Percentiles rank a stretch among this genome's conserved stretches.
Conservation (phyloP, 2,888 invertebrate species). For the Cybosia mesomella region DNA sequence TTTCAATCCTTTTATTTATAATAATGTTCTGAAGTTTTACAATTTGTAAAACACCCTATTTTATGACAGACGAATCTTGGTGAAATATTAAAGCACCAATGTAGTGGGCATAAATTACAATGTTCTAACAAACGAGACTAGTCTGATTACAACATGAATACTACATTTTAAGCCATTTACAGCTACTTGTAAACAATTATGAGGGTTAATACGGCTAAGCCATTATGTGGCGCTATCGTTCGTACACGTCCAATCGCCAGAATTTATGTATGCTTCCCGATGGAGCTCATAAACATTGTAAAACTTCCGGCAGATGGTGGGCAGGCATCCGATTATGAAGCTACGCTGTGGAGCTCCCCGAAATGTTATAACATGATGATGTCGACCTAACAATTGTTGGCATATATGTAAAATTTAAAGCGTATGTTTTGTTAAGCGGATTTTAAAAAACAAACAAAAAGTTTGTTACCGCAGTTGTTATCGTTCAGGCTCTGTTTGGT, state of each 20-base stretch:
- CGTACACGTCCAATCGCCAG: conserved; percentile 73
- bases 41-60: conserved; percentile 28
- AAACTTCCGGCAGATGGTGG: conserved; percentile 84
- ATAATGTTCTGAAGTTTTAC: conserved; percentile 30
- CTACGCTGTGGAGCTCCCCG: conserved; percentile 46
- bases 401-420: conserved; percentile 65
- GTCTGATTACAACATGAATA: neutral
- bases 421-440: conserved; percentile 64
- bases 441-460: conserved; percentile 60
- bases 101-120: too few relatives aligned
- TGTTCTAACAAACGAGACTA: neutral
- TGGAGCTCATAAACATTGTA: conserved; percentile 84
- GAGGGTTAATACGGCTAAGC: conserved; percentile 66
- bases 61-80: conserved; percentile 3
- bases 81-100: neutral
- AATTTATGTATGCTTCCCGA: conserved; percentile 83
- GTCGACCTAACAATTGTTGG: conserved; percentile 61
- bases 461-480: conserved; percentile 49
- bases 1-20: conserved; percentile 54
- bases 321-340: conserved; percentile 75
- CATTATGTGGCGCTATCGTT: conserved; percentile 73
- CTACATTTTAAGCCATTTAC: conserved; percentile 22
- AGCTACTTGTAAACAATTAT: conserved; percentile 62
- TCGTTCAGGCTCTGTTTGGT: conserved; percentile 50
- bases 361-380: conserved; percentile 56